Conservation (phyloP, 2,797 vertebrate species). For the Xenops minutus region DNA sequence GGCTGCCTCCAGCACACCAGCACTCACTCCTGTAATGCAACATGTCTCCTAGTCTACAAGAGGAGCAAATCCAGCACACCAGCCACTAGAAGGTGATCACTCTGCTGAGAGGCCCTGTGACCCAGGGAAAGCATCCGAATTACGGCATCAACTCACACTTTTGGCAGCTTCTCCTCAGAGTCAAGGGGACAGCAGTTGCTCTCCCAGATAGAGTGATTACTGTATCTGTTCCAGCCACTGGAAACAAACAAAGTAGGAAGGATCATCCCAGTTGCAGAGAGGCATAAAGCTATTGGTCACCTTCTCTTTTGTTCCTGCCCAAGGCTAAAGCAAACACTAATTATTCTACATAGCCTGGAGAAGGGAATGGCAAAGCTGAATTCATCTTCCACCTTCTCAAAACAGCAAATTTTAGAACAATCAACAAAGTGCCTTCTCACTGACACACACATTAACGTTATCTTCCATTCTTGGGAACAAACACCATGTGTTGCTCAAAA, state of each 20-base stretch:
- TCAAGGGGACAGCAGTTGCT: neutral
- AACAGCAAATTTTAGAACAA: neutral
- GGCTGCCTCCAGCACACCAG: neutral
- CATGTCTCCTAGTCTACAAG: neutral
- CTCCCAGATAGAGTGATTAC: neutral
- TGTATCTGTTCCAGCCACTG: neutral
- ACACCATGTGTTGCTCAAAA: accelerated
- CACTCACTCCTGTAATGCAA: neutral
- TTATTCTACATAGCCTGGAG: neutral
- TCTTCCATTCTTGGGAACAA: neutral
- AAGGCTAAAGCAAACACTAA: neutral
- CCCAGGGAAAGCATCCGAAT: neutral
- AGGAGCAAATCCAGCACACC: neutral
- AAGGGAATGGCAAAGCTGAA: neutral
- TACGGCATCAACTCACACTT: neutral
- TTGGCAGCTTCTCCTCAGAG: neutral
- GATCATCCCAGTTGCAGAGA: neutral
- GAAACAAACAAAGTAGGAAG: neutral
- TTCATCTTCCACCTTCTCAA: neutral
- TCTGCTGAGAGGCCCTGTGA: neutral
- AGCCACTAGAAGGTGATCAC: neutral
- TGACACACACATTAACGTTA: neutral
- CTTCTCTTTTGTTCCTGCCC: neutral
- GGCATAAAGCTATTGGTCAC: neutral
- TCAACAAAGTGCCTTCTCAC: neutral